phyloP scores from a whole-genome alignment of 92 coral and sea anemone species.

The Parazoanthus swiftii region DNA sequence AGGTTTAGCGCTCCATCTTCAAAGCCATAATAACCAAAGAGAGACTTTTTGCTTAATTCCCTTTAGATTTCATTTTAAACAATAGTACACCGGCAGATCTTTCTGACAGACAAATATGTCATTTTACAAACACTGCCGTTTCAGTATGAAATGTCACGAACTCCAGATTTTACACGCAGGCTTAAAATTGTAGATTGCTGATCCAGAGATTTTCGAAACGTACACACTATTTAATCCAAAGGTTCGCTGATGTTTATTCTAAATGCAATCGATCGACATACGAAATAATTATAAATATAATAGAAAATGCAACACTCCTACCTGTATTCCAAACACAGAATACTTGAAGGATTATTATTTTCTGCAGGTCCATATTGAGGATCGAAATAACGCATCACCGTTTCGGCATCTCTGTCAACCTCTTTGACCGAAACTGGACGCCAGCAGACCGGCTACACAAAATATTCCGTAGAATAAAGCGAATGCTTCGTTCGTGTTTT shows the following conservation, averaged over 20 bases:
- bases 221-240: no score
- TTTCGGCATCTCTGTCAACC: not conserved
- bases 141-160: no score
- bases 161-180: no score
- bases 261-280: not conserved
- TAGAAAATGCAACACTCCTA: not conserved
- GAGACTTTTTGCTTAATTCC: no score
- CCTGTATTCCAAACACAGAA: constrained; percentile 31
- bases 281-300: not conserved
- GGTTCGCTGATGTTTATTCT: not conserved
- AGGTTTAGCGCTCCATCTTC: no score
- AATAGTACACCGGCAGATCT: not conserved
- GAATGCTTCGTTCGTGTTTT: constrained; percentile 1
- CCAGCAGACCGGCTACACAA: not conserved
- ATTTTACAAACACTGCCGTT: not conserved
- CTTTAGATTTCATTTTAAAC: not conserved
- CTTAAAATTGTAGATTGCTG: no score
- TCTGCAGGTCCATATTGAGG: not conserved
- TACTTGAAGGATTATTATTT: constrained; percentile 2
- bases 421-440: not conserved
- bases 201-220: no score
- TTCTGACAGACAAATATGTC: not conserved
- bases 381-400: not conserved
- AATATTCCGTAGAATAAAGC: constrained; percentile 4
- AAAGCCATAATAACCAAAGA: no score